Percentiles rank a stretch among this genome's conserved stretches.
Evolutionary conservation across 2,113 vertebrate genomes (phyloP).

Genomic region (Myiagra hebetior): DNA sequence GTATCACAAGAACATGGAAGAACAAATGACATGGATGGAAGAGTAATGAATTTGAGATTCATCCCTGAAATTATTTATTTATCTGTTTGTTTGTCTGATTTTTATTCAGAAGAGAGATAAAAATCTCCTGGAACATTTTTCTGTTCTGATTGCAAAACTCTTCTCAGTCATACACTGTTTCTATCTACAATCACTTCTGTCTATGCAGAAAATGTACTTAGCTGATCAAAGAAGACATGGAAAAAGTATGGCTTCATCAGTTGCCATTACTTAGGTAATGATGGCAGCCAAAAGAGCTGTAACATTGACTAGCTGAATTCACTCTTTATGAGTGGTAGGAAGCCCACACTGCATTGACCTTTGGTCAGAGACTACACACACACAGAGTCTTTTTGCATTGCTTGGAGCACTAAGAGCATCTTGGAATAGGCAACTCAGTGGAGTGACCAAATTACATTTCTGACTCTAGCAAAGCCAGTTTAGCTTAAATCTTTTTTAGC

Average conservation of each 20-base stretch:
- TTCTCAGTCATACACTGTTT: background rate
- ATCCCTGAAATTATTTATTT: background rate
- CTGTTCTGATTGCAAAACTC: background rate
- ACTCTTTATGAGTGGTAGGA: background rate
- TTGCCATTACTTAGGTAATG: background rate
- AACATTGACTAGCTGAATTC: background rate
- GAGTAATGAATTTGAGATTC: background rate
- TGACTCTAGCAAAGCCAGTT: background rate
- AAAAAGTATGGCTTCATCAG: background rate
- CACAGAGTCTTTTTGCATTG: background rate
- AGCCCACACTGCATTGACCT: background rate
- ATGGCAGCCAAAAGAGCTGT: background rate
- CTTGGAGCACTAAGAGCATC: background rate
- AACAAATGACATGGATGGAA: background rate
- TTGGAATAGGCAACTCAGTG: background rate
- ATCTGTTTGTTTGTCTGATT: accelerated
- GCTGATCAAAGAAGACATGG: background rate
- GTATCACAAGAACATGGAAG: background rate
- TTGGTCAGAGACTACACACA: background rate
- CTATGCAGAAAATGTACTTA: background rate
- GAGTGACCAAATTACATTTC: background rate
- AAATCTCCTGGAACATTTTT: background rate
- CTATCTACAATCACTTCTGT: background rate
- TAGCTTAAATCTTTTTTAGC: background rate
- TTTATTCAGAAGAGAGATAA: background rate